phyloP scores from a whole-genome alignment of 2,797 vertebrate species.

The Tenualosa ilisha region DNA sequence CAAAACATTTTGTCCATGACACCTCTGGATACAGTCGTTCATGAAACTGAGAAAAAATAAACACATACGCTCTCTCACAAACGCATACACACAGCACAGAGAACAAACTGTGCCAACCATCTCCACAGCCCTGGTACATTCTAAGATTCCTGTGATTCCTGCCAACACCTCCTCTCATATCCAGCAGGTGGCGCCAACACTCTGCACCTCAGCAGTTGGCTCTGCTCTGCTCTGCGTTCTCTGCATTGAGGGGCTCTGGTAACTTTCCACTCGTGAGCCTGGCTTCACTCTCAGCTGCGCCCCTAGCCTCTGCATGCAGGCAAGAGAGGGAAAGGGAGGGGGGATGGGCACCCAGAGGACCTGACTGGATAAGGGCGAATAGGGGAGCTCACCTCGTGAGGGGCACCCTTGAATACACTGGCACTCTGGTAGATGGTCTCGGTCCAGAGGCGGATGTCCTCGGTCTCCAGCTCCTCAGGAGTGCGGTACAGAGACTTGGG shows the following conservation, averaged over 20 bases:
- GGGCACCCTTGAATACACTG: slow-evolving; percentile 95
- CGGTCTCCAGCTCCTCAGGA: slow-evolving; percentile 91
- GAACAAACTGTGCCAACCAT: slow-evolving; percentile 6
- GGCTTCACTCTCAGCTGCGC: not conserved
- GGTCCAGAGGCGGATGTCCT: slow-evolving; percentile 92
- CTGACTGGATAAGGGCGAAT: not conserved
- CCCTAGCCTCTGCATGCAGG: not conserved
- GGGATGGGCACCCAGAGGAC: not conserved
- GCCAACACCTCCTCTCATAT: not conserved
- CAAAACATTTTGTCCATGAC: slow-evolving; percentile 5
- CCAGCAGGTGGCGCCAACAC: not conserved
- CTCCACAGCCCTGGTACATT: not conserved
- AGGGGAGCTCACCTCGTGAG: slow-evolving; percentile 84
- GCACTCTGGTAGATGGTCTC: slow-evolving; percentile 98
- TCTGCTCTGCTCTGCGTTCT: not conserved
- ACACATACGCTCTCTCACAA: not conserved
- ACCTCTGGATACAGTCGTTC: not conserved
- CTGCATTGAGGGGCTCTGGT: not conserved
- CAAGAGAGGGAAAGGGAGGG: not conserved
- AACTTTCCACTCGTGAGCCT: slow-evolving; percentile 13
- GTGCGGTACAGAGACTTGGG: slow-evolving; percentile 97
- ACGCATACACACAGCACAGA: not conserved
- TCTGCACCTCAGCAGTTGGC: not conserved
- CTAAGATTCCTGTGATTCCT: not conserved
- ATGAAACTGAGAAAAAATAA: not conserved